Evolutionary conservation across 1,140 invertebrate species (phyloP).

Genomic region (Caenorhabditis inopinata): DNA sequence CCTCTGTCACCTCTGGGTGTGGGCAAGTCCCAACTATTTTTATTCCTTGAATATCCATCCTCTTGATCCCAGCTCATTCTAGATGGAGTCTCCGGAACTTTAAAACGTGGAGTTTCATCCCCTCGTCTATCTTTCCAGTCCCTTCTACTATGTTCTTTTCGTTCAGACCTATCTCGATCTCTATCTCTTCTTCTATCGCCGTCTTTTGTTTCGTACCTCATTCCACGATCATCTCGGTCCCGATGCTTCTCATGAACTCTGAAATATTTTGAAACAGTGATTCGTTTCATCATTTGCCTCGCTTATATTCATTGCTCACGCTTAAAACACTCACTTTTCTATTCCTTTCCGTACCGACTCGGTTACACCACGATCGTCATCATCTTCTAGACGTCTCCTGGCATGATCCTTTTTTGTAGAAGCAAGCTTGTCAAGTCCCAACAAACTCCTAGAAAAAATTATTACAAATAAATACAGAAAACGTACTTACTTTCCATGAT

Average conservation of each 20-base stretch:
- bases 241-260: constrained; percentile 7
- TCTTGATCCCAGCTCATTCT: constrained; percentile 80
- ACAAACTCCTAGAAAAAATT: constrained; percentile 72
- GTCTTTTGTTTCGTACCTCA: constrained; percentile 52
- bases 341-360: constrained; percentile 53
- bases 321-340: constrained; percentile 42
- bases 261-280: not conserved
- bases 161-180: constrained; percentile 57
- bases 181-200: constrained; percentile 60
- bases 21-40: constrained; percentile 86
- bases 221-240: constrained; percentile 16
- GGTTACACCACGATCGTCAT: constrained; percentile 45
- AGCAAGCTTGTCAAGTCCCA: constrained; percentile 85
- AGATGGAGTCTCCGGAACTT: constrained; percentile 69
- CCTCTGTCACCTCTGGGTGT: constrained; percentile 73
- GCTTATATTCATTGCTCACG: not conserved
- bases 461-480: too few species aligned
- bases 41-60: constrained; percentile 69
- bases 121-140: constrained; percentile 26
- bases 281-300: not conserved
- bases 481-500: not conserved
- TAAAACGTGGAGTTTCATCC: constrained; percentile 74
- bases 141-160: constrained; percentile 50
- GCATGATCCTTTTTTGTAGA: constrained; percentile 60
- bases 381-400: constrained; percentile 51